Base-by-base conservation (phyloP, 2,797 vertebrate species). In the Craterocephalus amniculus region DNA sequence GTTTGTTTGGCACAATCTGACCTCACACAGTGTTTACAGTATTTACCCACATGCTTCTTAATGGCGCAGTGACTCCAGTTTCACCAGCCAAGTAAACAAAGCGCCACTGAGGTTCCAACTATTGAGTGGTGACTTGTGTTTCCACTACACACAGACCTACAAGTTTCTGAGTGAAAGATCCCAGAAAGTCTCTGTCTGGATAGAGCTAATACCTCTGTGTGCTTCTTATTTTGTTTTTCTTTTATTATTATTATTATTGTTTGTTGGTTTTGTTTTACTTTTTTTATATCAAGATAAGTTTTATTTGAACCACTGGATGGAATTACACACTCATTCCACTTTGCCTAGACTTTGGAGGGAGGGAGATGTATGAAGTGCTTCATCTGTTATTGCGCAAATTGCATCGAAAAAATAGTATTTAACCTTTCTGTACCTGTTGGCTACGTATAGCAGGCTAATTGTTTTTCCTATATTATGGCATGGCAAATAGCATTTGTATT, bases 381-480 rank as follows among this genome's bases (percentile, higher is more conserved):
- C 96, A 94, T 97, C 96, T 95, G 96, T 98, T 96, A 96, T 97
- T 91, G 91, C 89, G 88, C 90, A 92, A 96, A 95, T 96, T 95
- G 96, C 98, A 97, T 97, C 95, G 86, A 87, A 89, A 96, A 96
- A 96, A 90, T 87, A 92, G 87, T 99, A 98, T 99, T 98, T 98
- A 97, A 98, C 96, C 96, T 96, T 97, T 98, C 97, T 98, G 95
- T 97, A 97, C 96, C 97, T 96, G 97, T 99, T 96, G 91, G 96
- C 97, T 98, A 96, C 96, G 96, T 97, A 97, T 98, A 95, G 93
- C 91, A 92, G 89, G 91, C 93, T 94, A 96, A 96, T 99, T 97
- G 97, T 99, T 99, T 51, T 99, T 98, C 97, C 96, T 98, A 97
- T 97, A 96, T 97, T 97, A 98, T 95, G 97, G 98, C 98, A 99